Evolutionary conservation across 2,113 vertebrate species (phyloP), one percentile per base, ranked within the genome.

Genomic region (Sinocyclocheilus grahami): DNA sequence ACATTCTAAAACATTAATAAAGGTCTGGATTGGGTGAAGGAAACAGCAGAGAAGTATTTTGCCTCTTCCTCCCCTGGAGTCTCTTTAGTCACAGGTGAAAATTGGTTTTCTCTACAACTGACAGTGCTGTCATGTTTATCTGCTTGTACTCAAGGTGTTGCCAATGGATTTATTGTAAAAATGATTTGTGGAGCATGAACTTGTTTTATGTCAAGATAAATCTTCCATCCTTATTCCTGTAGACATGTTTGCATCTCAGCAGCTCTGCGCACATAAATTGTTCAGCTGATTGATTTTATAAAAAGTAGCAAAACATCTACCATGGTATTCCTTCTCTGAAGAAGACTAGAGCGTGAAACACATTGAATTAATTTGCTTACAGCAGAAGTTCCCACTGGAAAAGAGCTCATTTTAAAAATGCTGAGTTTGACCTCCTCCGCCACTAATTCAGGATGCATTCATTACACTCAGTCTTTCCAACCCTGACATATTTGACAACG

Each of bases 331-430:
- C 20, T n/a, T 62, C 55, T 42, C 55, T 80, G 53, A 39, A 69
- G 39, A 83, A 51, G 27, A 63, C 78, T 16, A 1, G 13, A 72
- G 30, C 53, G 55, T 86, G 69, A 82, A 80, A 48, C 71, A 74
- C 39, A 30, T 12, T 82, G 79, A 82, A 24, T 86, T 81, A 24
- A 80, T 86, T 76, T 75, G 14, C 62, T 53, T 74, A n/a, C 53
- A 62, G 24, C 33, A 63, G 39, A 20, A 33, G 85, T 55, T 82
- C 85, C 80, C 33, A 24, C 71, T 83, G 80, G 86, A 83, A 83
- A 87, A 87, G 46, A 83, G 86, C 46, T 86, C n/a, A 82, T 86
- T 76, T 86, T 67, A 86, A 83, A 83, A 77, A 63, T 76, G 58
- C 71, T 82, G 78, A 76, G 78, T 58, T 65, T 82, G 30, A 76